Base-by-base conservation (phyloP, 2,113 vertebrate genomes). In the Dermatemys mawii region DNA sequence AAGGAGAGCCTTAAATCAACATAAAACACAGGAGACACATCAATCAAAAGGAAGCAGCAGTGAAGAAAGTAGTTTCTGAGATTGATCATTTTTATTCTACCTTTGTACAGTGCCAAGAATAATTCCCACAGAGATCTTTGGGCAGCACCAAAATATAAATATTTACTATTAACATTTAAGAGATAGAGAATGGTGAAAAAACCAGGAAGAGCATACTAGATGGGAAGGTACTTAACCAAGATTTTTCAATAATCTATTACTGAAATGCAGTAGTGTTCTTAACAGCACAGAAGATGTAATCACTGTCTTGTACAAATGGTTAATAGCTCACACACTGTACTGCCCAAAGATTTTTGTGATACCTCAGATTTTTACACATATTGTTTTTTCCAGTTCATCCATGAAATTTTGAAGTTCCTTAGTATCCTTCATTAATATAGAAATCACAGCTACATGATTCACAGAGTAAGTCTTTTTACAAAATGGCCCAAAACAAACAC, bases 341-440 rank as follows among this genome's bases (percentile, higher is more conserved):
- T 24, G 4, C 10, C 11, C 54, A 27, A 55, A 60, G 54, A 55
- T 86, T 80, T 89, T 93, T 93, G 87, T 93, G 96, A 90, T 29
- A 80, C 5, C 63, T 84, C 8, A 1, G 17, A 93, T 93, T 97
- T 96, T 97, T 80, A 94, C 83, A 86, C 53, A 44, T 94, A 78
- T 94, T 83, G 94, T 93, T 88, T 94, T 94, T 92, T 95, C 90
- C 75, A 84, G 75, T 84, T 67, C n/a, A 84, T 46, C 41, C n/a
- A 86, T 63, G 63, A 73, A 89, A 92, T 94, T 95, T 95, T 87
- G 87, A 93, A 89, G 87, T 49, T 94, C 90, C 94, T 95, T 92
- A 93, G 80, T 92, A 83, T 29, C 83, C 63, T 90, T 93, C 94
- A 80, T 94, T 93, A 92, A 81, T 92, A 88, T 84, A 92, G 79